Evolutionary conservation across 2,888 invertebrate genomes (phyloP), one percentile per base, ranked within the genome.

Genomic region (Pogonocherus hispidulus): DNA sequence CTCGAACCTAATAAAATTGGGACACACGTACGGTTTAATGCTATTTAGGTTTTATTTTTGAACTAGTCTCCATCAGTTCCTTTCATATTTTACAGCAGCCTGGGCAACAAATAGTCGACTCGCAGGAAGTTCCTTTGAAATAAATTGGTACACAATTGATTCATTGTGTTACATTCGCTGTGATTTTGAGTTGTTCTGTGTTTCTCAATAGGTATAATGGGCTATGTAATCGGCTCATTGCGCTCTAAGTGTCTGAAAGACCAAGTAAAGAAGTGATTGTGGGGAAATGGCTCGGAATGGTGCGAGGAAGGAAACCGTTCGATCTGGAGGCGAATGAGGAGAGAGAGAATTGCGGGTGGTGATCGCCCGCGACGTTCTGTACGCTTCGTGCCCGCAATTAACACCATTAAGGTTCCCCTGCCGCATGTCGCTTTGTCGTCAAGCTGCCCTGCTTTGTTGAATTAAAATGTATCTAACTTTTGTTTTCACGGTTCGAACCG

Each of bases 251-350:
- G 80, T 81, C 79, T 81, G 80, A 81, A 80, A 81, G 80, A 80
- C 79, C 79, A 76, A 79, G 79, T 78, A 79, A 81, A 82, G 82
- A 80, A 82, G 80, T 82, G 83, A 83, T 83, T 82, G 82, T 81
- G 83, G 80, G 83, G 81, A 84, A 84, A 84, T 83, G 82, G 83
- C 79, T 83, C 80, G 83, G 82, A 84, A 84, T 79, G 81, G 81
- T 75, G 78, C 73, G 73, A 82, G 83, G 83, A 83, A 84, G 83
- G 83, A 84, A 84, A 79, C 83, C 66, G 80, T 73, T 74, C 79
- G 80, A 80, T 80, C 72, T 63, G 63, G 46, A 23, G 20, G 32
- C 47, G 46, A 35, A 32, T n/a, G 18, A 27, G 46, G 47, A 32
- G 60, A 51, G 57, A 63, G 77, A 71, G 75, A 73, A 73, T 68